Percentiles rank a stretch among this genome's conserved stretches.
These are phyloP conservation scores for Cephus sareptanus DNA, from an alignment of 2,888 invertebrate genomes.

Conservation along the genomic window DNA sequence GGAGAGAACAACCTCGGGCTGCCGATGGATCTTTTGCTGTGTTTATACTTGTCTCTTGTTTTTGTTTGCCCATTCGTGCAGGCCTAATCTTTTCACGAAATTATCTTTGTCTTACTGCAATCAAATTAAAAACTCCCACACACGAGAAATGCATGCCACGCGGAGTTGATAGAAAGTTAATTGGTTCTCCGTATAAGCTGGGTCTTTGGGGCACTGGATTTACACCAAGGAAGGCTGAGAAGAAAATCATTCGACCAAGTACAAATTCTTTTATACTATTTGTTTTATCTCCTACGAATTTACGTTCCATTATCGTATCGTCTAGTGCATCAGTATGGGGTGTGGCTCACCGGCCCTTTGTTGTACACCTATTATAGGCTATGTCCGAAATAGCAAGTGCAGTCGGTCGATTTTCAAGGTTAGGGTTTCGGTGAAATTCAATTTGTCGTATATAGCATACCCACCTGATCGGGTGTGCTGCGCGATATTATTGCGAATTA, in stretches of 20 bases:
- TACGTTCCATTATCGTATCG: slow-evolving; percentile 7
- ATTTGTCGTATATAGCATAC: not conserved
- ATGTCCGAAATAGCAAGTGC: slow-evolving; percentile 32
- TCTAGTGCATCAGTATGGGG: slow-evolving; percentile 26
- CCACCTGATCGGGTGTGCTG: not conserved
- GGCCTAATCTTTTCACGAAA: slow-evolving; percentile 33
- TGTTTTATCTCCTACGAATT: slow-evolving; percentile 17
- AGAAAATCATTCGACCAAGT: slow-evolving; percentile 43
- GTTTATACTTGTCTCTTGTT: slow-evolving; percentile 49
- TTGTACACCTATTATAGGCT: slow-evolving; percentile 32
- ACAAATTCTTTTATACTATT: slow-evolving; percentile 31
- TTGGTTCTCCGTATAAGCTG: slow-evolving; percentile 28
- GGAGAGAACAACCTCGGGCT: slow-evolving; percentile 38
- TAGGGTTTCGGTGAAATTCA: slow-evolving; percentile 28
- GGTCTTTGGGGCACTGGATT: slow-evolving; percentile 14
- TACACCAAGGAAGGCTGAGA: slow-evolving; percentile 29
- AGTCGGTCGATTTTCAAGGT: slow-evolving; percentile 32
- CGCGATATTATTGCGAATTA: not conserved
- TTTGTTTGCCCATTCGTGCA: slow-evolving; percentile 36
- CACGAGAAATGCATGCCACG: slow-evolving; percentile 47
- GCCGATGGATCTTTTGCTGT: slow-evolving; percentile 50
- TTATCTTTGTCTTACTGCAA: slow-evolving; percentile 24
- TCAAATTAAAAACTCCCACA: slow-evolving; percentile 32
- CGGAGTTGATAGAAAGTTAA: slow-evolving; percentile 49
- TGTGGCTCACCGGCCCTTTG: slow-evolving; percentile 42